Percentiles rank a stretch among this genome's conserved stretches.
These are phyloP conservation scores for Tursiops truncatus DNA, from an alignment of 2,113 vertebrate species.

Conservation along the genomic window DNA sequence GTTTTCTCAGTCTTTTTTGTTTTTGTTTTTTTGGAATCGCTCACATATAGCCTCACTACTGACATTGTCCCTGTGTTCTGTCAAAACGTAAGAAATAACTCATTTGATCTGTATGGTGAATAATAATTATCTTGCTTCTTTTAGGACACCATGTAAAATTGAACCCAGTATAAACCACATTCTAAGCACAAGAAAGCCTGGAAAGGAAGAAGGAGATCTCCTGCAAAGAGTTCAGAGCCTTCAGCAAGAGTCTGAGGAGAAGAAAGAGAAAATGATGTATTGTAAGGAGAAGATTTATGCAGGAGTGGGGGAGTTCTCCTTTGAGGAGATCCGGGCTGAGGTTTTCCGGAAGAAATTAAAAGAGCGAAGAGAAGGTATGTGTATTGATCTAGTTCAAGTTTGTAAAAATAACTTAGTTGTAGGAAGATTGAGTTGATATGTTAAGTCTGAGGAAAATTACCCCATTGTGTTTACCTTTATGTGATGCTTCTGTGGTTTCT, in stretches of 20 bases:
- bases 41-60: not conserved
- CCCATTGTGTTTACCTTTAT: not conserved
- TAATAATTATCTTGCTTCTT: conserved; percentile 53
- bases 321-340: conserved; percentile 96
- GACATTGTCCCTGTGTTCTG: not conserved
- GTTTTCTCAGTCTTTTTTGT: not conserved
- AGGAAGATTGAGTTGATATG: not conserved
- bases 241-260: conserved; percentile 84
- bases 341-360: conserved; percentile 89
- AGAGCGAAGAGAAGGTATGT: conserved; percentile 81
- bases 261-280: conserved; percentile 92
- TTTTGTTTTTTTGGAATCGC: conserved; percentile 25
- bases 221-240: conserved; percentile 91
- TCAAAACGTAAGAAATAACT: conserved; percentile 36
- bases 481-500: not conserved
- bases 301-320: conserved; percentile 93
- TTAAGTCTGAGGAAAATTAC: not conserved
- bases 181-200: conserved; percentile 90
- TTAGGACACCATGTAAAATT: conserved; percentile 97
- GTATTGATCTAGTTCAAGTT: conserved; percentile 21
- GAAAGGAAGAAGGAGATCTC: conserved; percentile 89
- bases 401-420: not conserved
- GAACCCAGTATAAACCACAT: conserved; percentile 91
- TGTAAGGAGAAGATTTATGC: conserved; percentile 94
- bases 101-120: not conserved